Evolutionary conservation across 1,140 invertebrate species (phyloP).

Genomic region (Sitophilus oryzae): DNA sequence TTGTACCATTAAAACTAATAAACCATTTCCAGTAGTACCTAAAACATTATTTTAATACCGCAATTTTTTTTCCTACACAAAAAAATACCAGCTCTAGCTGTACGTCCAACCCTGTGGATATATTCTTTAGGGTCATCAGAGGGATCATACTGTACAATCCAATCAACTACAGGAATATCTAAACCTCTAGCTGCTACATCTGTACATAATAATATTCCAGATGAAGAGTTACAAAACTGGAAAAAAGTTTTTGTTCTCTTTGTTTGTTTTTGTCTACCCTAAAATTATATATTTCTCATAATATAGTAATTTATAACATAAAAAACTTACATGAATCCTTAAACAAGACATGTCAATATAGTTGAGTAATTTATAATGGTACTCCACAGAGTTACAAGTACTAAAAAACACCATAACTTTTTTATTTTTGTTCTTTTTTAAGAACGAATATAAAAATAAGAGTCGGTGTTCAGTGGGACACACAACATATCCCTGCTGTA

Average conservation of each 20-base stretch:
- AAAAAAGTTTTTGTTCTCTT: conserved; percentile 97
- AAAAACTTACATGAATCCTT: conserved; percentile 89
- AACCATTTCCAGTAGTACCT: not conserved
- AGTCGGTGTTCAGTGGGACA: conserved; percentile 95
- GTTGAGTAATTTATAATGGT: conserved; percentile 93
- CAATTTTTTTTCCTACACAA: no score
- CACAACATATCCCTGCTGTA: conserved; percentile 93
- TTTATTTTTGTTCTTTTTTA: conserved; percentile 95
- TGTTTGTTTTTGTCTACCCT: conserved; percentile 97
- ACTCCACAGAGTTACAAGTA: conserved; percentile 98
- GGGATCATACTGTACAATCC: conserved; percentile 99
- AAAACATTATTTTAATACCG: no score
- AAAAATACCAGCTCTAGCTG: conserved; percentile 68
- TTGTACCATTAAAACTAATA: not conserved
- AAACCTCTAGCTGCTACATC: conserved; percentile 97
- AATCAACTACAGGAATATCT: conserved; percentile 87
- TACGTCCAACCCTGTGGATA: conserved; percentile 91
- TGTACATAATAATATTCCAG: conserved; percentile 91
- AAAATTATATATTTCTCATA: conserved; percentile 14
- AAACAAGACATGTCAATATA: conserved; percentile 97
- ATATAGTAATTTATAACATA: no score
- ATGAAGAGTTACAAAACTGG: conserved; percentile 92
- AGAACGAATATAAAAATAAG: conserved; percentile 94
- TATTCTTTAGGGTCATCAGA: conserved; percentile 98
- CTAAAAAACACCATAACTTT: conserved; percentile 99